phyloP scores from a whole-genome alignment of 2,797 vertebrate species.

The Pseudocheirus occidentalis region DNA sequence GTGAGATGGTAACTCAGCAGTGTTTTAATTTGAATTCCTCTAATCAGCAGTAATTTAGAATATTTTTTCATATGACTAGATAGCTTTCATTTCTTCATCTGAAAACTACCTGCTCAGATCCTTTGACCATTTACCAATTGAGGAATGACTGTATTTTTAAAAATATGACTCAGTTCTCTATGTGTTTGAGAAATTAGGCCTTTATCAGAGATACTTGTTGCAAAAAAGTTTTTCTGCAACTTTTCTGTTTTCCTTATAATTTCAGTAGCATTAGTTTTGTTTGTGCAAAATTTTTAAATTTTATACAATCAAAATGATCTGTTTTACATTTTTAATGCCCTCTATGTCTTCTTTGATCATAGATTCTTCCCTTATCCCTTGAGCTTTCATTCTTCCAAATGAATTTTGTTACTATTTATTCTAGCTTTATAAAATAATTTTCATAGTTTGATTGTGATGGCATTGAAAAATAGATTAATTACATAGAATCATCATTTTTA shows the following conservation, averaged over 20 bases:
- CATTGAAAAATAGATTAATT: not conserved
- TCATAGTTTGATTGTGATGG: not conserved
- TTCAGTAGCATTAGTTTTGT: not conserved
- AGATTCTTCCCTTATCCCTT: not conserved
- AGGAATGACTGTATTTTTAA: not conserved
- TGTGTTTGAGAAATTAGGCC: not conserved
- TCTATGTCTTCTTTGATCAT: not conserved
- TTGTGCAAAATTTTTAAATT: not conserved
- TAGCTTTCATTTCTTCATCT: not conserved
- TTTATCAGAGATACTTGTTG: not conserved
- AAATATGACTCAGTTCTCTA: not conserved
- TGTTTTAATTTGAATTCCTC: not conserved
- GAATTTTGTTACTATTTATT: not conserved
- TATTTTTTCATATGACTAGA: not conserved
- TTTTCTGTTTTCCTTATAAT: not conserved
- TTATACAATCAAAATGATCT: not conserved
- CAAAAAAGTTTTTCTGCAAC: not conserved
- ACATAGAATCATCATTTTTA: not conserved
- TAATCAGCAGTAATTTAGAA: not conserved
- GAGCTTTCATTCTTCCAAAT: not conserved
- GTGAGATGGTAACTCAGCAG: not conserved
- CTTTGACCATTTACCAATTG: not conserved
- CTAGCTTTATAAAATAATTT: not conserved
- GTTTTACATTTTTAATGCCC: not conserved
- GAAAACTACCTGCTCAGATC: not conserved